Percentiles rank a stretch among this genome's conserved stretches.
These are phyloP conservation scores for Hermaeophaga mercurialis DNA, from an alignment of 2,888 invertebrate species.

Conservation along the genomic window DNA sequence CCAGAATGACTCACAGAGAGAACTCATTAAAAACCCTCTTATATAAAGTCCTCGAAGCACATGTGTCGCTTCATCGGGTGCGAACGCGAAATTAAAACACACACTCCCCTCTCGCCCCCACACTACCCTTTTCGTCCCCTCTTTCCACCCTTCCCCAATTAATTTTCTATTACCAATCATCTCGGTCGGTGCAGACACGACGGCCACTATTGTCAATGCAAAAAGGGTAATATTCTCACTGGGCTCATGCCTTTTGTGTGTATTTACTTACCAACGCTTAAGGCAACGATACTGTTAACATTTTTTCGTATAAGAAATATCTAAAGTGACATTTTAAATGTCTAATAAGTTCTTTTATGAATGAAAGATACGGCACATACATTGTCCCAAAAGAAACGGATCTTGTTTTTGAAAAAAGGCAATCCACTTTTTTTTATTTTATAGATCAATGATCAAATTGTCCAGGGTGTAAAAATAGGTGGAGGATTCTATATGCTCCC, in stretches of 20 bases:
- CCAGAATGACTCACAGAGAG: slow-evolving; percentile 23
- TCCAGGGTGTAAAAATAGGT: slow-evolving; percentile 17
- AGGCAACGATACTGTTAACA: too few species aligned
- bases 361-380: too few species aligned
- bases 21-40: slow-evolving; percentile 44
- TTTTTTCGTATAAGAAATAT: too few species aligned
- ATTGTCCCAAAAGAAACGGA: too few species aligned
- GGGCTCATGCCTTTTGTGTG: background rate
- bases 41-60: slow-evolving; percentile 37
- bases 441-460: slow-evolving; percentile 38
- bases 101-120: slow-evolving; percentile 31
- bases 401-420: too few species aligned
- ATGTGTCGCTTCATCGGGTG: slow-evolving; percentile 40
- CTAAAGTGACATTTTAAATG: too few species aligned
- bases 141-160: slow-evolving; percentile 30
- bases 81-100: slow-evolving; percentile 40
- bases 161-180: slow-evolving; percentile 42
- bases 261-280: too few species aligned
- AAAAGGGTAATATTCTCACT: slow-evolving; percentile 22
- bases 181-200: slow-evolving; percentile 35
- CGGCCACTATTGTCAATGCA: slow-evolving; percentile 32
- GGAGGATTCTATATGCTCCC: slow-evolving; percentile 24
- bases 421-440: too few species aligned
- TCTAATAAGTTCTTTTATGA: too few species aligned
- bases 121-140: slow-evolving; percentile 18